Conservation (phyloP, 1,140 invertebrate genomes). For the Antheraea mylitta region DNA sequence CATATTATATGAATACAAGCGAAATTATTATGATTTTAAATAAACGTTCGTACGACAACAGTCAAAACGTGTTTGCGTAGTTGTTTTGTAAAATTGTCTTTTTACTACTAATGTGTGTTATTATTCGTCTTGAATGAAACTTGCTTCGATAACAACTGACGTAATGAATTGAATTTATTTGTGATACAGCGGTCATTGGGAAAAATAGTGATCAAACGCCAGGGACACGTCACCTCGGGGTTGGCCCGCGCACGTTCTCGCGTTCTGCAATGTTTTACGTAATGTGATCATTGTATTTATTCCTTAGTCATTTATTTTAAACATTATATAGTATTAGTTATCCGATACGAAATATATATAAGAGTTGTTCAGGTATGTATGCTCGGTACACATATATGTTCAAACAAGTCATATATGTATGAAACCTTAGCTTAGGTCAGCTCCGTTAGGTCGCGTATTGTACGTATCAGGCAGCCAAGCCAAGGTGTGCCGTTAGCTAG, state of each 20-base stretch:
- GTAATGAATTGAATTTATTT: slow-evolving; percentile 1
- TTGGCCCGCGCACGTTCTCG: slow-evolving; percentile 6
- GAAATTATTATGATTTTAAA: slow-evolving; percentile 8
- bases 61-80: slow-evolving; percentile 3
- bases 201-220: slow-evolving; percentile 2
- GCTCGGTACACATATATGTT: too few species aligned
- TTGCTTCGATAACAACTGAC: slow-evolving; percentile 4
- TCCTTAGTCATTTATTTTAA: neutral
- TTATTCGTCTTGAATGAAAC: slow-evolving; percentile 4
- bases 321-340: too few species aligned
- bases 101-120: neutral
- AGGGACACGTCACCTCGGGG: neutral
- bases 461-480: too few species aligned
- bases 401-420: too few species aligned
- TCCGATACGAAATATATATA: too few species aligned
- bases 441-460: too few species aligned
- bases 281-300: neutral
- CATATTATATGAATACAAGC: neutral
- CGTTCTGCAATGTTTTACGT: neutral
- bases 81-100: neutral
- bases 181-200: neutral
- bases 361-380: too few species aligned
- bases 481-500: too few species aligned
- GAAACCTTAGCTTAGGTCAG: too few species aligned
- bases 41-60: neutral